phyloP scores from a whole-genome alignment of 1,140 invertebrate species.

The Nylanderia fulva region DNA sequence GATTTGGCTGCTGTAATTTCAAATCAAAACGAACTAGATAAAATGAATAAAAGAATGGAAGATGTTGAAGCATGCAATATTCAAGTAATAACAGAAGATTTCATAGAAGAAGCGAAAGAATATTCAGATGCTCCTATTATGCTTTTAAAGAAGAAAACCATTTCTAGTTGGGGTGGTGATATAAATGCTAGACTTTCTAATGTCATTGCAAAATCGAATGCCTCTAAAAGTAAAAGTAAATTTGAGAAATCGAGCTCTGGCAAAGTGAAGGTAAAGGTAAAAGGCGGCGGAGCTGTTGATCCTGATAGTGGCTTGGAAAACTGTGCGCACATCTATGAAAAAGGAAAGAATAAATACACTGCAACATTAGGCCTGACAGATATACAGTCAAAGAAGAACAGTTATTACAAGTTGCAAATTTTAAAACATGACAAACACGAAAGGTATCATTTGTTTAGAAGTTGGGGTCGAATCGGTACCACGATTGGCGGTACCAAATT shows the following conservation, averaged over 20 bases:
- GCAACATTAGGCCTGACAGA: constrained; percentile 94
- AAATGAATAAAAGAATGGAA: constrained; percentile 89
- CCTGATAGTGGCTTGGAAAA: constrained; percentile 94
- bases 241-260: constrained; percentile 89
- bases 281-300: constrained; percentile 95
- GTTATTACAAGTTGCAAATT: constrained; percentile 98
- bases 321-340: constrained; percentile 92
- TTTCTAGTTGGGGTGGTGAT: constrained; percentile 94
- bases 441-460: constrained; percentile 93
- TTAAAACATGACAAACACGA: constrained; percentile 91
- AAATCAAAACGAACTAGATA: constrained; percentile 89
- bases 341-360: constrained; percentile 89
- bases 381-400: constrained; percentile 95
- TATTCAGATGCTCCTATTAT: constrained; percentile 87
- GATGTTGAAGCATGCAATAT: constrained; percentile 90
- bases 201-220: constrained; percentile 72
- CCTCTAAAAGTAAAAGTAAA: constrained; percentile 86
- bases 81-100: constrained; percentile 92
- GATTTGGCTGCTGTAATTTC: constrained; percentile 92
- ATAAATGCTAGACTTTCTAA: constrained; percentile 86
- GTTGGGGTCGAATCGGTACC: constrained; percentile 98
- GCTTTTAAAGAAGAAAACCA: constrained; percentile 90
- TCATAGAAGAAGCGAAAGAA: constrained; percentile 90
- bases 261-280: constrained; percentile 92
- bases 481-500: constrained; percentile 94